Percentiles rank a stretch among this genome's conserved stretches.
Conservation (phyloP, 1,140 invertebrate species). For the Mactra quadrangularis region DNA sequence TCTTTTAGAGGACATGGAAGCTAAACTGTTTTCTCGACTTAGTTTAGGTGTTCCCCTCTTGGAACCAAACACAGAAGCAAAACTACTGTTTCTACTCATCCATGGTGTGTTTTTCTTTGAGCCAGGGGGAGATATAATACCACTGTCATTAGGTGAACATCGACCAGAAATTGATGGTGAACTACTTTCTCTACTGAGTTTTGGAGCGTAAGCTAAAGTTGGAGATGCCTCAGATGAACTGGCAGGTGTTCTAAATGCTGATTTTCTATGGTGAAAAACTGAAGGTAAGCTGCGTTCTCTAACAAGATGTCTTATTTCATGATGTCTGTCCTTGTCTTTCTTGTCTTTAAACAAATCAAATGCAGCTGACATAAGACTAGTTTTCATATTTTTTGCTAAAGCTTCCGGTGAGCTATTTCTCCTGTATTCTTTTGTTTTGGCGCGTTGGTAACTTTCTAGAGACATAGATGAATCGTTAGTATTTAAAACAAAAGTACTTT, state of each 20-base stretch:
- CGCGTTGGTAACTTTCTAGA: neutral
- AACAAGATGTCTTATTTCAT: too few relatives aligned
- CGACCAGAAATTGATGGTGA: neutral
- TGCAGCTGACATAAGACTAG: neutral
- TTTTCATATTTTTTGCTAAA: neutral
- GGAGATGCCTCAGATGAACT: too few relatives aligned
- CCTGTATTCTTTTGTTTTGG: neutral
- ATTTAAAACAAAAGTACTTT: constrained; percentile 8
- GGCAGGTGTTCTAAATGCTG: too few relatives aligned
- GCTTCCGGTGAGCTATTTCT: constrained; percentile 46
- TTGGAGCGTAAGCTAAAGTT: neutral
- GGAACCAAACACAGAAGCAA: neutral
- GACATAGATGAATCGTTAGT: constrained; percentile 18
- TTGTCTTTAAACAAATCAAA: constrained; percentile 35
- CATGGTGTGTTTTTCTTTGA: constrained; percentile 4
- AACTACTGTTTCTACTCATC: constrained; percentile 36
- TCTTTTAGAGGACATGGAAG: constrained; percentile 12
- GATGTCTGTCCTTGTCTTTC: neutral
- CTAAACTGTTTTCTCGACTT: neutral
- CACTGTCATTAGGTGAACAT: constrained; percentile 4
- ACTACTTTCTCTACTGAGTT: neutral
- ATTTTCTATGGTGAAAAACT: too few relatives aligned
- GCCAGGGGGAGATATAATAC: neutral
- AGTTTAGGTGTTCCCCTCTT: constrained; percentile 28
- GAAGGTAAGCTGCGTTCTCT: too few relatives aligned